Evolutionary conservation across 2,113 vertebrate species (phyloP), one percentile per base, ranked within the genome.

Genomic region (Hypocryptadius cinnamomeus): DNA sequence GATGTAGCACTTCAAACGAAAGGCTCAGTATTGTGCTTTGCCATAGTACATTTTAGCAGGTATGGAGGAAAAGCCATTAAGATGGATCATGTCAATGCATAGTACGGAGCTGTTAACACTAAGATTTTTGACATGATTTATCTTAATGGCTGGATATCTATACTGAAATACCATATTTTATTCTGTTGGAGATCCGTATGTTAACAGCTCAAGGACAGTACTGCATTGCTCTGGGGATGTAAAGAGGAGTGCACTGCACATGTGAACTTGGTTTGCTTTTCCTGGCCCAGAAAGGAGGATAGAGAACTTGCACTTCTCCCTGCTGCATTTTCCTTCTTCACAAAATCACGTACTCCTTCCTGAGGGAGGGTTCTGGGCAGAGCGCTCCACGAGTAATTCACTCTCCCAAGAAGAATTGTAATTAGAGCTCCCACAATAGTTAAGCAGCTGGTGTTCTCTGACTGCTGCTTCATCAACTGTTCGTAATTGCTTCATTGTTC

Each of bases 371-470:
- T 79, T 91, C 91, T 82, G 78, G 71, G 84, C 74, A 96, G 59
- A 95, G 19, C 1, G 0, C 71, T 94, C 68, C 64, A 94, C 50
- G 44, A 94, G 82, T 91, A 95, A 94, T 92, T 95, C 87, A 64
- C 79, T 86, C 28, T 87, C 64, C 79, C 65, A 92, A 89, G 89
- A 96, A 94, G 71, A 91, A 93, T 85, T 89, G 87, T 94, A 96
- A 95, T 96, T 96, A 96, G 94, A 87, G 85, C 87, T 95, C 82
- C 79, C 87, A 80, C 89, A 94, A 92, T 95, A 95, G 91, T 96
- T 94, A 94, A 94, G 89, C 94, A 94, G 93, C 95, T 96, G 95
- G 96, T 94, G 93, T 95, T 93, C 96, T 93, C 87, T 92, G 93
- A 90, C 91, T 96, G 95, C 96, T 95, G 93, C 95, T 95, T 96